Conservation (phyloP, 1,140 invertebrate genomes). For the Ips nitidus region DNA sequence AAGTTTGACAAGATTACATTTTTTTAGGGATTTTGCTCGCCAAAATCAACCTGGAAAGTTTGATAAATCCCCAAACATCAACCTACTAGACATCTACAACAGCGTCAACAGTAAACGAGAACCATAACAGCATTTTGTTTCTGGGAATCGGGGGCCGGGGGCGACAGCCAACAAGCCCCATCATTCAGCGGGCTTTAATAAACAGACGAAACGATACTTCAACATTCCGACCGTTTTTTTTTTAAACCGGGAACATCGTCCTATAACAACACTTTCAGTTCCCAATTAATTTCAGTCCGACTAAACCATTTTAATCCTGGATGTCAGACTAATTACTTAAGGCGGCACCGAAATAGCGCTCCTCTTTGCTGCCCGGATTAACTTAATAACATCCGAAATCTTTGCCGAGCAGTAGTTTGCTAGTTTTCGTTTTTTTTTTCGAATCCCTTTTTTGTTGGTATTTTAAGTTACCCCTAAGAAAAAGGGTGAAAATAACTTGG, state of each 20-base stretch:
- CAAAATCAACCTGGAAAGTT: too few species aligned
- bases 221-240: conserved; percentile 17
- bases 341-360: conserved; percentile 39
- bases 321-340: conserved; percentile 42
- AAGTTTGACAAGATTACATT: too few species aligned
- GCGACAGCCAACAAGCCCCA: neutral
- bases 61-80: too few species aligned
- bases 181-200: conserved; percentile 4
- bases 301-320: conserved; percentile 37
- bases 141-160: too few species aligned
- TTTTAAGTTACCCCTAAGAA: too few species aligned
- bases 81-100: too few species aligned
- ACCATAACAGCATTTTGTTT: too few species aligned
- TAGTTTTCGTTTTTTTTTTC: neutral
- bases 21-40: too few species aligned
- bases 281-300: conserved; percentile 37
- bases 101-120: too few species aligned
- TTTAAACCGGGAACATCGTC: conserved; percentile 28
- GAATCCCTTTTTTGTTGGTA: neutral
- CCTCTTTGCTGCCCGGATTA: conserved; percentile 39
- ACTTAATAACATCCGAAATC: conserved; percentile 39
- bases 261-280: conserved; percentile 36
- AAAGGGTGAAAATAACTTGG: too few species aligned
- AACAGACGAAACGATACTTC: conserved; percentile 20
- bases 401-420: conserved; percentile 15